A percentile compares a stretch with the other conserved stretches of the same genome.
phyloP scores from a whole-genome alignment of 2,888 invertebrate species.

The Noctua pronuba region DNA sequence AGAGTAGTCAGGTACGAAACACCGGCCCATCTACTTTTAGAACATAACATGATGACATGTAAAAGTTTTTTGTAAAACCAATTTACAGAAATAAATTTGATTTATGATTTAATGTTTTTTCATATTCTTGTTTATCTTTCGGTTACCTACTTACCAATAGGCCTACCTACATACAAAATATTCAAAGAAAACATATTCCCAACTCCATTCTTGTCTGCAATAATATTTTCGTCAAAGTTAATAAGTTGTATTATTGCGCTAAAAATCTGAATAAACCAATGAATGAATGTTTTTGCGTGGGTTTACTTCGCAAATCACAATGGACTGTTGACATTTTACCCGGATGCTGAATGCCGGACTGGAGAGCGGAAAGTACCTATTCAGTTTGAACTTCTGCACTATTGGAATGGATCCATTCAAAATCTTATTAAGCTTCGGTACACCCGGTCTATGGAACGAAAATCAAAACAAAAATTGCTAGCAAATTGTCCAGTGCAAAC shows the following conservation, averaged over 20 bases:
- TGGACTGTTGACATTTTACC: constrained; percentile 23
- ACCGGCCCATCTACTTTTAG: too few relatives aligned
- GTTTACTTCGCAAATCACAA: constrained; percentile 34
- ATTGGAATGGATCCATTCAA: not conserved
- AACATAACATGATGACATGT: too few relatives aligned
- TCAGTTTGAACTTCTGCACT: not conserved
- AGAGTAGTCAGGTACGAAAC: too few relatives aligned
- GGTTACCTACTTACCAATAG: too few relatives aligned
- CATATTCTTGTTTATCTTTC: too few relatives aligned
- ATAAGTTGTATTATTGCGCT: not conserved
- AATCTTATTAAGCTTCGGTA: not conserved
- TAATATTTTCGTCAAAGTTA: not conserved
- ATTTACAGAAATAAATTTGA: too few relatives aligned
- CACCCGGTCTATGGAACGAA: not conserved
- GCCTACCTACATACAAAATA: not conserved
- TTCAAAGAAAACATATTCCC: not conserved
- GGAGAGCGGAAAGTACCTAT: not conserved
- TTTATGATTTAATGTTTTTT: too few relatives aligned
- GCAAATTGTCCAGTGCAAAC: not conserved
- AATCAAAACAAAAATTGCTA: not conserved
- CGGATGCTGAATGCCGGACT: constrained; percentile 14
- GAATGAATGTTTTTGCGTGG: not conserved
- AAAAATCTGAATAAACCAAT: not conserved
- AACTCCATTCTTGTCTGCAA: not conserved
- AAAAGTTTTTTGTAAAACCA: too few relatives aligned